Conservation (phyloP, 1,140 invertebrate species). For the Atta texana region DNA sequence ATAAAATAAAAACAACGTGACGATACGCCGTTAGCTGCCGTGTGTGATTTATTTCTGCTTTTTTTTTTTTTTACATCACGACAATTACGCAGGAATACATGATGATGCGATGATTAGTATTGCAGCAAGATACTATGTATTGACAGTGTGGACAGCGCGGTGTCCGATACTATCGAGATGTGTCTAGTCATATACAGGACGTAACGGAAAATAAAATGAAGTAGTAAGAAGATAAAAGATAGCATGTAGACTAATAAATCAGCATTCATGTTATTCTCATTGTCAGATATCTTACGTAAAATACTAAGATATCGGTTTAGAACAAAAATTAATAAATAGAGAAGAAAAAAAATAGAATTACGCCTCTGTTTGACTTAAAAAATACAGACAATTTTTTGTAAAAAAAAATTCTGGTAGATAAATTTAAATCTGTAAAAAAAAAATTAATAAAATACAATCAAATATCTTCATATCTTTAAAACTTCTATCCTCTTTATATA, state of each 20-base stretch:
- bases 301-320: background rate
- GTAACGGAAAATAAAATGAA: constrained; percentile 23
- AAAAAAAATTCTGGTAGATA: too few relatives aligned
- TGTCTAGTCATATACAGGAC: constrained; percentile 18
- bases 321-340: background rate
- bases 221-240: background rate
- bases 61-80: constrained; percentile 1
- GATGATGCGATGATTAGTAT: constrained; percentile 31
- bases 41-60: constrained; percentile 1
- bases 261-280: background rate
- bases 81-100: constrained; percentile 8
- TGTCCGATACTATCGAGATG: constrained; percentile 15
- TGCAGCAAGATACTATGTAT: background rate
- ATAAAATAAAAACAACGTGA: background rate
- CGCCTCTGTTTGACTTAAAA: too few relatives aligned
- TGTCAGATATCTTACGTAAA: constrained; percentile 18
- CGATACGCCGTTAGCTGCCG: constrained; percentile 34
- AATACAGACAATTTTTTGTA: too few relatives aligned
- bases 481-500: too few relatives aligned
- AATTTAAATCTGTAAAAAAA: too few relatives aligned
- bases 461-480: too few relatives aligned
- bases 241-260: background rate
- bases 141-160: constrained; percentile 12
- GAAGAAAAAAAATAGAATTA: too few relatives aligned
- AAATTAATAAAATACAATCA: too few relatives aligned